phyloP scores from a whole-genome alignment of 2,113 vertebrate species.

The Pteronura brasiliensis region DNA sequence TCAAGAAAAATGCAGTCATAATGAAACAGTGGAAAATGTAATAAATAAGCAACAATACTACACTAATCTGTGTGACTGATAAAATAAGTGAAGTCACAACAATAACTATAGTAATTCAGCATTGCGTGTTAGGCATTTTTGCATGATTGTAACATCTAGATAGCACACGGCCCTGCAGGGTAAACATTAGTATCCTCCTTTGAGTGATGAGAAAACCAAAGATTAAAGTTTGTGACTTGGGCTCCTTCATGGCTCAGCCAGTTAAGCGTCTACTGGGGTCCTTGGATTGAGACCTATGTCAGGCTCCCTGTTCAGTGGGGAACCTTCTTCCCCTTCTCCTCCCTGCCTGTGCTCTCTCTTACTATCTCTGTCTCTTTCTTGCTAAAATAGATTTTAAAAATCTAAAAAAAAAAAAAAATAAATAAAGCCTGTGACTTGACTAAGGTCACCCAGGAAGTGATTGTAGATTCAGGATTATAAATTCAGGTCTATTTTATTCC shows the following conservation, averaged over 20 bases:
- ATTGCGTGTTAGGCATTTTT: background rate
- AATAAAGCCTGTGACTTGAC: background rate
- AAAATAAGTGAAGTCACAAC: background rate
- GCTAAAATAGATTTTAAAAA: background rate
- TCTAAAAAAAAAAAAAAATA: background rate
- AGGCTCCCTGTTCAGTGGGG: background rate
- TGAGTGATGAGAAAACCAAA: background rate
- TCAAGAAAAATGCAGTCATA: background rate
- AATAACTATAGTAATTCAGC: background rate
- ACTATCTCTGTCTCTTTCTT: background rate
- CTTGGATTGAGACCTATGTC: background rate
- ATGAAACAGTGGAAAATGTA: background rate
- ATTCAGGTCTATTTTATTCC: background rate
- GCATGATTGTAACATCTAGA: background rate
- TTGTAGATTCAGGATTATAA: background rate
- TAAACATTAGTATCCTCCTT: background rate
- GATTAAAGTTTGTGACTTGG: background rate
- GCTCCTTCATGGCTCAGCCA: background rate
- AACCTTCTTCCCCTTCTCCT: background rate
- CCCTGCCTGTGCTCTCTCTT: background rate
- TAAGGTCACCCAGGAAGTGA: background rate
- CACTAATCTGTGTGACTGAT: background rate
- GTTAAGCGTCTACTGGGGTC: background rate
- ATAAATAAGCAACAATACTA: background rate
- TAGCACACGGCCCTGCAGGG: background rate